Evolutionary conservation across 2,797 vertebrate species (phyloP).

Genomic region (Cynodonichthys magdalenae): DNA sequence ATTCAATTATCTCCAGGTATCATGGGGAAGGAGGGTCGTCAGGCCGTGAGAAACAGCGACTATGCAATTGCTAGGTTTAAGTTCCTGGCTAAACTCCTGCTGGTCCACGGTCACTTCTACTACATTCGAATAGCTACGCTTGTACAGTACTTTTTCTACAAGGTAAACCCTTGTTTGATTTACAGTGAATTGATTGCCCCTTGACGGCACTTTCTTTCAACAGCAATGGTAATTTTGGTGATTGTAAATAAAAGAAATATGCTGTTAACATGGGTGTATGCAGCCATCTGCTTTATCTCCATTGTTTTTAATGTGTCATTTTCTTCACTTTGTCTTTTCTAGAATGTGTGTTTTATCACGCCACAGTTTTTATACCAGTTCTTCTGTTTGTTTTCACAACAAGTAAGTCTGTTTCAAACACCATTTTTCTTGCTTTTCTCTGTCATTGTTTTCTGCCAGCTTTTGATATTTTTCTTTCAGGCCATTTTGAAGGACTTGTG

Average conservation of each 20-base stretch:
- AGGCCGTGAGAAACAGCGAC: constrained; percentile 99
- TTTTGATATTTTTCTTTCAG: constrained; percentile 22
- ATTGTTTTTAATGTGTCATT: constrained; percentile 43
- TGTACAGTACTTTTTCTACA: constrained; percentile 99
- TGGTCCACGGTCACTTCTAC: constrained; percentile 99
- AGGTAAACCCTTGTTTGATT: constrained; percentile 79
- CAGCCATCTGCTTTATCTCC: constrained; percentile 6
- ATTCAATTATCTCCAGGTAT: constrained; percentile 83
- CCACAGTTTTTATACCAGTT: constrained; percentile 99
- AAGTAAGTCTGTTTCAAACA: constrained; percentile 86
- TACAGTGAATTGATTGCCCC: not conserved
- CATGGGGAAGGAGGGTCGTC: constrained; percentile 98
- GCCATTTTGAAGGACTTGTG: not conserved
- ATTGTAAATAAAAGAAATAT: not conserved
- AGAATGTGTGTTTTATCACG: constrained; percentile 99
- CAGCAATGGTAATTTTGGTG: not conserved
- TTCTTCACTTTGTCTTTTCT: constrained; percentile 77
- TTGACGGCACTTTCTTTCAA: not conserved
- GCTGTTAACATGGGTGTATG: not conserved
- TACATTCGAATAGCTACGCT: constrained; percentile 99
- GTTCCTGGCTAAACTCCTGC: constrained; percentile 95
- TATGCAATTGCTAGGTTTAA: constrained; percentile 99
- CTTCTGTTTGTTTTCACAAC: constrained; percentile 99
- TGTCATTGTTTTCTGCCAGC: constrained; percentile 14
- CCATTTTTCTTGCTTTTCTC: constrained; percentile 4